These are phyloP conservation scores for Oryzias celebensis DNA, from an alignment of 2,113 vertebrate species.

Conservation along the genomic window DNA sequence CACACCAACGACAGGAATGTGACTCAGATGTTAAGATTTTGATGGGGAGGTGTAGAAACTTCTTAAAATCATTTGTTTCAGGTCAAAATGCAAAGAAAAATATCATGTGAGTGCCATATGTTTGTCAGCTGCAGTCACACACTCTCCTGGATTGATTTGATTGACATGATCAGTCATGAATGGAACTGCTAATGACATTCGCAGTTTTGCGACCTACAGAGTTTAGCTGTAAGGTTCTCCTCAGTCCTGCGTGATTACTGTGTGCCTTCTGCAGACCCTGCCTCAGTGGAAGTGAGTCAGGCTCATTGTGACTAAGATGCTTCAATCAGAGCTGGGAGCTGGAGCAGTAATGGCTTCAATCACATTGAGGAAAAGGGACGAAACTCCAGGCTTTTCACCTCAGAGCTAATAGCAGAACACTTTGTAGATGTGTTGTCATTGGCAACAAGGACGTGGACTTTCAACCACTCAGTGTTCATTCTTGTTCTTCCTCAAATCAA, in stretches of 20 bases:
- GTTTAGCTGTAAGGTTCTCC: slow-evolving; percentile 13
- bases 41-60: neutral
- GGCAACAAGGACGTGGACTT: neutral
- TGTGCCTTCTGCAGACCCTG: slow-evolving; percentile 41
- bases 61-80: neutral
- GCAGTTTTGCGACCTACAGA: slow-evolving; percentile 27
- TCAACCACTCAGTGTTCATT: slow-evolving; percentile 5
- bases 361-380: slow-evolving; percentile 55
- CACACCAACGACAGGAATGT: too few relatives aligned
- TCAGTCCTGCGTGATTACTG: slow-evolving; percentile 59
- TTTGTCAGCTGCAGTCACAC: neutral
- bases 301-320: slow-evolving; percentile 56
- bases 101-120: accelerated
- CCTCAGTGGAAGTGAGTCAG: slow-evolving; percentile 21
- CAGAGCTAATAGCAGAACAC: slow-evolving; percentile 24
- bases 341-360: slow-evolving; percentile 62
- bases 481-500: neutral
- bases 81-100: neutral
- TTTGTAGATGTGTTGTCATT: slow-evolving; percentile 1
- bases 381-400: slow-evolving; percentile 41
- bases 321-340: slow-evolving; percentile 65
- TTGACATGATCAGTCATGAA: slow-evolving; percentile 14
- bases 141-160: neutral
- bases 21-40: too few relatives aligned
- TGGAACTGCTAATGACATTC: slow-evolving; percentile 15